Evolutionary conservation across 2,113 vertebrate genomes (phyloP), one percentile per base, ranked within the genome.

Genomic region (Rhineura floridana): DNA sequence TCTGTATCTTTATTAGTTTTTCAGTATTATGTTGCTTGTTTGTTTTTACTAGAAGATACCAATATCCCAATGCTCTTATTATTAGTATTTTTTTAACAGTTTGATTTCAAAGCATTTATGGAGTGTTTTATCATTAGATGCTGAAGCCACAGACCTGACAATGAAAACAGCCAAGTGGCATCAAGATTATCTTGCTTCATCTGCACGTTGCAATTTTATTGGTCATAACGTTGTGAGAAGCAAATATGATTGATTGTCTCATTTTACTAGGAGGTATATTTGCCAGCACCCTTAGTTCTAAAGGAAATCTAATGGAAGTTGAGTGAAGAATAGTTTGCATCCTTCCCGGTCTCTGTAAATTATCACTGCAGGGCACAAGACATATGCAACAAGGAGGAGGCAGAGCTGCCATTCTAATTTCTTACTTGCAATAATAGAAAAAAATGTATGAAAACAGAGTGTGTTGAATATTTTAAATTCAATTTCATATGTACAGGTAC

Each of bases 1-100:
- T 76, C 46, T 83, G 65, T 83, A 85, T 87, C 87, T 81, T 90
- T 89, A 85, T 48, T 90, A 84, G 10, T 23, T 84, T 39, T 19
- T 39, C 21, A 30, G n/a, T 25, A 72, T 28, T 28, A 55, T 39
- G 15, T 63, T 65, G 12, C 39, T 39, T 52, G 44, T 87, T 82
- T 81, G 83, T 77, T 93, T 80, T 77, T 30, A 80, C 93, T 25
- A 81, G 81, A 78, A 89, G 52, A 80, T 69, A 81, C 0, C 0
- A 79, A 80, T 89, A 84, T 82, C 8, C 36, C 0, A 0, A 88
- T 15, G 15, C 4, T n/a, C n/a, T 52, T 52, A 39, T 72, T 25
- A 84, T 55, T 28, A 39, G 6, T 39, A 48, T 42, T 39, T 82
- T 85, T 8, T 48, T 70, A 0, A 0, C 0, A 33, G 1, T 28